A percentile compares a stretch with the other conserved stretches of the same genome.
phyloP scores from a whole-genome alignment of 2,888 invertebrate genomes.

The Drosophila vallismaia region DNA sequence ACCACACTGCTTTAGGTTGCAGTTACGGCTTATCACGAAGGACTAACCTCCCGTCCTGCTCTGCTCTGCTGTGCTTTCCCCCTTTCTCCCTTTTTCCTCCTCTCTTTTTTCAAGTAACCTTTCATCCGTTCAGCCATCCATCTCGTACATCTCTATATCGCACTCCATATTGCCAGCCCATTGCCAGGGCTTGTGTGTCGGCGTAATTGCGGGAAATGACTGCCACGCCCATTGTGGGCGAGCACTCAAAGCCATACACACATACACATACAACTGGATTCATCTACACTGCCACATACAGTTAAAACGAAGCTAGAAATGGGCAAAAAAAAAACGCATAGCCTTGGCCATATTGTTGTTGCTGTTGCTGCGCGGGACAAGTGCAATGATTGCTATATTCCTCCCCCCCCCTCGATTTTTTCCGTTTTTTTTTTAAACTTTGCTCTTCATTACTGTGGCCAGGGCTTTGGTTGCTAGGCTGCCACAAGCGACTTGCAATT shows the following conservation, averaged over 20 bases:
- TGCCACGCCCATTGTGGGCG: slow-evolving; percentile 78
- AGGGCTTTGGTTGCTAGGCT: slow-evolving; percentile 40
- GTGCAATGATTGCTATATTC: slow-evolving; percentile 71
- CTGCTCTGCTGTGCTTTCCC: background rate
- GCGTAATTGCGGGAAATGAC: slow-evolving; percentile 77
- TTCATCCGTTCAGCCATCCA: slow-evolving; percentile 4
- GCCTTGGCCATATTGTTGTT: slow-evolving; percentile 41
- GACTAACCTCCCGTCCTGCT: slow-evolving; percentile 9
- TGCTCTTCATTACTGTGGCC: slow-evolving; percentile 59
- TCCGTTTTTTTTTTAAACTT: slow-evolving; percentile 49
- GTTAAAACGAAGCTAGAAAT: slow-evolving; percentile 37
- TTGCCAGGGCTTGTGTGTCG: slow-evolving; percentile 47
- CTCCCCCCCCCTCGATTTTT: slow-evolving; percentile 1
- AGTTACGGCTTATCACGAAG: slow-evolving; percentile 61
- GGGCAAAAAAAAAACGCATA: slow-evolving; percentile 54
- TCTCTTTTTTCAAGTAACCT: background rate
- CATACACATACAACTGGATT: slow-evolving; percentile 1
- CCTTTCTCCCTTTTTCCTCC: background rate
- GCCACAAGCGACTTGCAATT: slow-evolving; percentile 34
- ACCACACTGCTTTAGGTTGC: slow-evolving; percentile 47
- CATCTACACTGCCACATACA: slow-evolving; percentile 27
- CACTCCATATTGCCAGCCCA: slow-evolving; percentile 6
- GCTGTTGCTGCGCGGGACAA: slow-evolving; percentile 44
- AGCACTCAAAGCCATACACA: slow-evolving; percentile 44
- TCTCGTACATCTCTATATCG: slow-evolving; percentile 10